Base-by-base conservation (phyloP, 2,888 invertebrate genomes). In the Scaptomyza parva region DNA sequence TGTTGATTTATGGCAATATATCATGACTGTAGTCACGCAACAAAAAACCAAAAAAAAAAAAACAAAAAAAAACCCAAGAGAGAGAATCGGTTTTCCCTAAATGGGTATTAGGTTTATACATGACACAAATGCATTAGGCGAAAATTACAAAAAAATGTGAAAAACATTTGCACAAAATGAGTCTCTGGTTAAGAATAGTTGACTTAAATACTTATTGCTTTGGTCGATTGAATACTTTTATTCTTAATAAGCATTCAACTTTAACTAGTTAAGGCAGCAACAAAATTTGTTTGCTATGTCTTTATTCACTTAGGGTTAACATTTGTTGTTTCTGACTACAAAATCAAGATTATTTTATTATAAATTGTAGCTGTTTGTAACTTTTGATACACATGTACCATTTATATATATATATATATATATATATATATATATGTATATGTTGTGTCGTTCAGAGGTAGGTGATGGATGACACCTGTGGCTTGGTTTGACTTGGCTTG, bases 101-200 rank as follows among this genome's bases (percentile, higher is more conserved):
- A 55, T 69, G 53, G 26, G 20, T 67, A 59, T 53, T 67, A 33
- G 52, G 17, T 40, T 61, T 45, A 18, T 43, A 61, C 74, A 81
- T 78, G 82, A 55, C 41, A 75, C 28, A 70, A 60, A 60, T 52
- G 60, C 63, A 81, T 81, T 73, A 78, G 43, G 41, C 48, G 30
- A n/a, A 41, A 6, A 18, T 8, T 9, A 14, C 9, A 7, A 24
- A 24, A 22, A 22, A 22, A 2, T 33, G 33, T 6, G 6, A 35
- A 35, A 14, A 35, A 1, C 35, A 14, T 17, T 18, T 35, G 26
- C 12, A 1, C 11, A 2, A 9, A 30, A 30, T 9, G 12, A 28
- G 45, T 26, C 28, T 1, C 28, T 1, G 28, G 8, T 8, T 28
- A 28, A 9, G 28, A 9, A 3, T n/a, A 18, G 5, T 30, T 30